These are phyloP conservation scores for Drosophila obscura DNA, from an alignment of 1,140 invertebrate species.

Conservation along the genomic window DNA sequence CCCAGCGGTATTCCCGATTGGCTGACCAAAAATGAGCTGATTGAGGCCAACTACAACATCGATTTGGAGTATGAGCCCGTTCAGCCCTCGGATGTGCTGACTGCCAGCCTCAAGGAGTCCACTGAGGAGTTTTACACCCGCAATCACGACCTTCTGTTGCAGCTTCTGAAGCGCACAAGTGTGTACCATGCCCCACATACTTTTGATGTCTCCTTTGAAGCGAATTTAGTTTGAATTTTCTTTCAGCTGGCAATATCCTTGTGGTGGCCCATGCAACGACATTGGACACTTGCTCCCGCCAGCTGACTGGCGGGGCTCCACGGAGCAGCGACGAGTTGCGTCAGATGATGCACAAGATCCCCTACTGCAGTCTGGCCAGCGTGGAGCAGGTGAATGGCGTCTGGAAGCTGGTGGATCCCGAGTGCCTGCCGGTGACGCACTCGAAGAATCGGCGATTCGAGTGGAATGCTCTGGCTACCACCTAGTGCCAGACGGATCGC, in stretches of 20 bases:
- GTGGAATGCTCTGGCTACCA: constrained; percentile 86
- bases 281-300: constrained; percentile 91
- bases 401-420: constrained; percentile 90
- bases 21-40: constrained; percentile 90
- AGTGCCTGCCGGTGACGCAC: constrained; percentile 92
- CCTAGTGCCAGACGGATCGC: constrained; percentile 69
- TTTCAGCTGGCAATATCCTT: constrained; percentile 89
- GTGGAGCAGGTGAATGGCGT: constrained; percentile 85
- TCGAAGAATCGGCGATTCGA: constrained; percentile 92
- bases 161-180: constrained; percentile 74
- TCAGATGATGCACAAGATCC: constrained; percentile 89
- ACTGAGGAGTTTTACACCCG: constrained; percentile 80
- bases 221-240: neutral
- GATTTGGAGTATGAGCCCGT: constrained; percentile 89
- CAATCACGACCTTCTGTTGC: constrained; percentile 69
- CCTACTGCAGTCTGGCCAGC: constrained; percentile 91
- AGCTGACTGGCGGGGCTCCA: constrained; percentile 89
- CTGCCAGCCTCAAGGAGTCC: constrained; percentile 66
- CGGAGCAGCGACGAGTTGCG: constrained; percentile 88
- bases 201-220: neutral
- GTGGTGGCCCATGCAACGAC: constrained; percentile 94
- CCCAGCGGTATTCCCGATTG: constrained; percentile 90
- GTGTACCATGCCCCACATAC: constrained; percentile 12
- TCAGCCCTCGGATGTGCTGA: constrained; percentile 81
- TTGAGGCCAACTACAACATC: constrained; percentile 90